Evolutionary conservation across 1,140 invertebrate genomes (phyloP), one percentile per base, ranked within the genome.

Genomic region (Thaumetopoea pityocampa): DNA sequence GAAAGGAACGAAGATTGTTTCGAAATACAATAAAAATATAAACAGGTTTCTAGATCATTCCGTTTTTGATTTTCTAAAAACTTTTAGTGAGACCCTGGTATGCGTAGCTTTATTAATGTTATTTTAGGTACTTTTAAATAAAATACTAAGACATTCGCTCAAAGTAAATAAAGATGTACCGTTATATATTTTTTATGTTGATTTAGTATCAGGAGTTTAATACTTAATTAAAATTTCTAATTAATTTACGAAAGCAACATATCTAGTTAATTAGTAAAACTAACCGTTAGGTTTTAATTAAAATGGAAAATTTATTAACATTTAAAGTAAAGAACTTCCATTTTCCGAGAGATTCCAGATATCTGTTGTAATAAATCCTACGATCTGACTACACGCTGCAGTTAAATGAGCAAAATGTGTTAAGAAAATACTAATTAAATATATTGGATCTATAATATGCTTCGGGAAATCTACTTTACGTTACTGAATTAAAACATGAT

Each of bases 321-420:
- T n/a, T n/a, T n/a, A n/a, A n/a, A n/a, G 40, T 36, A 29, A 18
- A 26, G 30, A 37, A 54, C 34, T 40, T 30, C 27, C 37, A 37
- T 55, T 54, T 48, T 26, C 43, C 23, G 48, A 62, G n/a, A n/a
- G 45, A 51, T 67, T 27, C 22, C 15, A 26, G 33, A 51, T 56
- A 57, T 63, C 50, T 48, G 15, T n/a, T 38, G 52, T 47, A 34
- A 62, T 66, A 59, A 57, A 64, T 64, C 46, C 23, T 22, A 17
- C 33, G 40, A 49, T 47, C 43, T 47, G 18, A 41, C 28, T 45
- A 46, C 55, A 51, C 47, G 47, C 56, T 56, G 50, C 41, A 59
- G 63, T 63, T 66, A 62, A 66, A 66, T 67, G 55, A 59, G 35
- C 38, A 22, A 56, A 65, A 63, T 58, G 62, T 44, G 45, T 53